Base-by-base conservation (phyloP, 2,888 invertebrate species). In the Homarus gammarus region DNA sequence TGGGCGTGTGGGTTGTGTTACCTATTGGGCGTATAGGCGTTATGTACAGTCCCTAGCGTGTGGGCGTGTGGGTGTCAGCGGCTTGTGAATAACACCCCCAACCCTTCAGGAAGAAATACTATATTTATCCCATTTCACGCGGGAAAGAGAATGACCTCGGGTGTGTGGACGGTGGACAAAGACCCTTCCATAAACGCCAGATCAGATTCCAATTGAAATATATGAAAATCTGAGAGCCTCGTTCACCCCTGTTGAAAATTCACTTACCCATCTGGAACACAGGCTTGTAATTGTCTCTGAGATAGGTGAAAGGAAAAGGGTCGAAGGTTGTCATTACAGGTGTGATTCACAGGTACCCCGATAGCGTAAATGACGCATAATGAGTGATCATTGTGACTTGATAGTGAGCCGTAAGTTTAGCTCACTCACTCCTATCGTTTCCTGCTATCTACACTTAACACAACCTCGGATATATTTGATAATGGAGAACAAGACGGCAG, bases 321-420 rank as follows among this genome's bases (percentile, higher is more conserved):
- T 77, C 40, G 2, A 2, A 22, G 49, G 33, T 12, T 18, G 8
- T 68, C 38, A 84, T 84, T 84, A 73, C 49, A 36, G 56, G 73
- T 33, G 83, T 49, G 51, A 72, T 84, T 33, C 56, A 33, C 49
- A 72, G 72, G 49, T 84, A 51, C 31, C 38, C 72, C 51, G 38
- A 70, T 84, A 33, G 72, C 73, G 83, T 10, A 84, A 73, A 84
- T 84, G 49, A 51, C 51, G 36, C n/a, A 22, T 84, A 84, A 84
- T 73, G 73, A 56, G 73, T 18, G 27, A 70, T 56, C 49, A 18
- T n/a, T 15, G 10, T 22, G 72, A 31, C 56, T 27, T 22, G 77
- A 77, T 77, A 49, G n/a, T 38, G 38, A 49, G 49, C 27, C n/a
- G 6, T 77, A 40, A n/a, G 40, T 22, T 10, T 49, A 22, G 3